phyloP scores from a whole-genome alignment of 2,113 vertebrate genomes.

The Onychostoma macrolepis region DNA sequence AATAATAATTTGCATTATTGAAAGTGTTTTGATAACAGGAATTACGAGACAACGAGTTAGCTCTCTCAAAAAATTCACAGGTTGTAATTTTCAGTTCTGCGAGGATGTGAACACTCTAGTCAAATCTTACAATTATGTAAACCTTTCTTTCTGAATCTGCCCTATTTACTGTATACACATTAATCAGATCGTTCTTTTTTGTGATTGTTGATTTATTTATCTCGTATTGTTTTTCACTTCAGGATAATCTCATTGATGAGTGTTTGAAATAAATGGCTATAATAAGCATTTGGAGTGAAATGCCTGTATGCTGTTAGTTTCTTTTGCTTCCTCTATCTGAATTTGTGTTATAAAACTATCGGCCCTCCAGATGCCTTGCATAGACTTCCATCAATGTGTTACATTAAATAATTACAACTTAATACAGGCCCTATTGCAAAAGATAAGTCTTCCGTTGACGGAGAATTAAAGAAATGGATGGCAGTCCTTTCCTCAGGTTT shows the following conservation, averaged over 20 bases:
- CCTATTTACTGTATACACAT: neutral
- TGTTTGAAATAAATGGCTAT: neutral
- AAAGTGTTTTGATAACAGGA: neutral
- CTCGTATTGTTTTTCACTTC: conserved; percentile 4
- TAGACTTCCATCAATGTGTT: conserved; percentile 38
- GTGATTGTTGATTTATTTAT: conserved; percentile 49
- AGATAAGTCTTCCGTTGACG: conserved; percentile 24
- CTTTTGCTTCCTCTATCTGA: conserved; percentile 23
- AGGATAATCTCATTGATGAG: conserved; percentile 46
- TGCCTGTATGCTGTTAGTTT: neutral
- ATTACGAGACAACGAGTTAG: neutral
- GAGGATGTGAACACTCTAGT: neutral
- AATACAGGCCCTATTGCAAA: conserved; percentile 56
- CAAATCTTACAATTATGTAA: neutral
- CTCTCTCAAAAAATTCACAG: neutral
- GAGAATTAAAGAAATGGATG: conserved; percentile 18
- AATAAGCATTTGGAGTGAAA: neutral
- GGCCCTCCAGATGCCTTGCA: neutral
- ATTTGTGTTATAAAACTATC: conserved; percentile 23
- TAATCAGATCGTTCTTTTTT: conserved; percentile 18
- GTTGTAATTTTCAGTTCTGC: neutral
- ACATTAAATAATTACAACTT: conserved; percentile 48
- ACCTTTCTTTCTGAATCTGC: neutral
- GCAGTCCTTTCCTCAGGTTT: conserved; percentile 38
- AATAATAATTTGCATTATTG: too few relatives aligned